Evolutionary conservation across 2,888 invertebrate genomes (phyloP), one percentile per base, ranked within the genome.

Genomic region (Shargacucullia verbasci): DNA sequence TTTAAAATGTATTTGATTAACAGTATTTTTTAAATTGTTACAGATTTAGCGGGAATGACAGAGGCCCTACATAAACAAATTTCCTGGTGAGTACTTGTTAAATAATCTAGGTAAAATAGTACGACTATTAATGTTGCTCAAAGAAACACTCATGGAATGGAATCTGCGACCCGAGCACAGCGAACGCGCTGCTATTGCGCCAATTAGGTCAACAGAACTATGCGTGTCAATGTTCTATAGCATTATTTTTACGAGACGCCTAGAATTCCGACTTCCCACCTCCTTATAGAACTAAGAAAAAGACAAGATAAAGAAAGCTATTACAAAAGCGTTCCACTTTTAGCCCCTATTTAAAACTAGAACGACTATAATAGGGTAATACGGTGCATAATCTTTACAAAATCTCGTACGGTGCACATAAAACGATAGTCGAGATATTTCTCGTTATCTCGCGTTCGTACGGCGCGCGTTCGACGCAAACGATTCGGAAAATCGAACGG

Each of bases 401-500:
- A 73, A 81, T 79, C 80, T 83, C 76, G 80, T 79, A 66, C 65
- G 69, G 41, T 64, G 84, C 84, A 83, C 84, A 86, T 88, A 87
- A 88, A 89, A 80, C 86, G 86, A 85, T 88, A 85, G 84, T 80
- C 81, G 82, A 81, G 84, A 86, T 86, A 82, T 85, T 87, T 84
- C 87, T 88, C 88, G 89, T 90, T 91, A 90, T 90, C 91, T 86
- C 77, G 76, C 72, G 69, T 72, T 59, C 71, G 71, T 65, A 48
- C 63, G 44, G 52, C 54, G 37, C 78, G 85, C 78, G 84, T 80
- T 81, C 83, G 85, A 79, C 79, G 89, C 87, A 89, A 93, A 92
- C 91, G 91, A 87, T 87, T 90, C 85, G 92, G 91, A 92, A 93
- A 91, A 93, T 92, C 89, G 91, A 90, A 88, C 86, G 81, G 81